A percentile compares a stretch with the other conserved stretches of the same genome.
phyloP scores from a whole-genome alignment of 2,113 vertebrate species.

The Theristicus caerulescens region DNA sequence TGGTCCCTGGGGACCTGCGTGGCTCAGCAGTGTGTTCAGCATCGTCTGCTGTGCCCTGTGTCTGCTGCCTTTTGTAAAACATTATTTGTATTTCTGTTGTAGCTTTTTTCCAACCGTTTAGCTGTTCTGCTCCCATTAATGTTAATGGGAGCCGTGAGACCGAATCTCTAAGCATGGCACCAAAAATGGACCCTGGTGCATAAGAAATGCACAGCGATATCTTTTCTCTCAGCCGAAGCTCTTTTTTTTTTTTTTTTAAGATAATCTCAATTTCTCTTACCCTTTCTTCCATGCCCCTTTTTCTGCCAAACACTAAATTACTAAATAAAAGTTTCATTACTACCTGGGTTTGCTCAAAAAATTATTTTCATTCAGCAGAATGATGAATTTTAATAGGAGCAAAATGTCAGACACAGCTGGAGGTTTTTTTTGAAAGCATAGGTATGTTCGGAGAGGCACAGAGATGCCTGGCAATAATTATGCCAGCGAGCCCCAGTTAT shows the following conservation, averaged over 20 bases:
- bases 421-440: conserved; percentile 14
- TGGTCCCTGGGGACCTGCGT: neutral
- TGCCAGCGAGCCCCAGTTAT: neutral
- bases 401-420: conserved; percentile 67
- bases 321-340: conserved; percentile 58
- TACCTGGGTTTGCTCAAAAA: conserved; percentile 27
- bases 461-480: neutral
- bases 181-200: neutral
- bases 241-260: neutral
- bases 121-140: neutral
- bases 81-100: neutral
- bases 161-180: neutral
- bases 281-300: neutral
- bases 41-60: accelerated
- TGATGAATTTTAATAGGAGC: conserved; percentile 55
- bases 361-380: conserved; percentile 26
- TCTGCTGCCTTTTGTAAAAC: neutral
- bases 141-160: neutral
- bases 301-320: neutral
- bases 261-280: conserved; percentile 7
- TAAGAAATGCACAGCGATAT: neutral
- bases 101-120: neutral
- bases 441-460: neutral
- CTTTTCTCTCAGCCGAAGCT: neutral
- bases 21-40: neutral